phyloP scores from a whole-genome alignment of 2,797 vertebrate genomes.

The Cossypha polioptera region DNA sequence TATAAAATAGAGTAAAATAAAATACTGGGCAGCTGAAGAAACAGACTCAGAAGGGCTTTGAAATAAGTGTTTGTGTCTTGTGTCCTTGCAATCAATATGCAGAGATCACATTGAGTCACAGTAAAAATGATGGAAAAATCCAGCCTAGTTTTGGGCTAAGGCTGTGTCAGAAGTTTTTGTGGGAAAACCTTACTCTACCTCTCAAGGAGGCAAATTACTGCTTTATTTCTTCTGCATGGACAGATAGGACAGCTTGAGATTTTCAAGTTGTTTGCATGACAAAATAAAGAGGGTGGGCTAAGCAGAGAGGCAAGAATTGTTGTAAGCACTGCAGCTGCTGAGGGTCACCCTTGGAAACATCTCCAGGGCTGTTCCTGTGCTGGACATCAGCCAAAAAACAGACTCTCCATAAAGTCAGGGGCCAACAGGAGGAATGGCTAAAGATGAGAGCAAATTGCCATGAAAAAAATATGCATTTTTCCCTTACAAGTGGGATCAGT shows the following conservation, averaged over 20 bases:
- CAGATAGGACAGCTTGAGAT: neutral
- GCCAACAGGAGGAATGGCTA: neutral
- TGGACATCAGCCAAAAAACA: neutral
- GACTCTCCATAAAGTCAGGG: neutral
- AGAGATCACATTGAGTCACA: neutral
- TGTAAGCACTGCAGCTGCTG: neutral
- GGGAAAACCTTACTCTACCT: rapidly evolving
- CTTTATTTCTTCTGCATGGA: neutral
- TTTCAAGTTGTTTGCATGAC: neutral
- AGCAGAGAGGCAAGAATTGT: neutral
- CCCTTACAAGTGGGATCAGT: neutral
- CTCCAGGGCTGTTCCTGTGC: neutral
- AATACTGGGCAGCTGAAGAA: neutral
- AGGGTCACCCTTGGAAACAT: neutral
- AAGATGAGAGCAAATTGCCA: neutral
- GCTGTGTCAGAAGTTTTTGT: neutral
- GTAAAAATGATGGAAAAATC: neutral
- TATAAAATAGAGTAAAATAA: neutral
- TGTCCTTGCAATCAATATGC: neutral
- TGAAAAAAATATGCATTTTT: neutral
- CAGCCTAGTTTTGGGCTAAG: neutral
- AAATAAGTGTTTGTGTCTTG: neutral
- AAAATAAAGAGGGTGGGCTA: neutral
- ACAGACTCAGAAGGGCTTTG: neutral
- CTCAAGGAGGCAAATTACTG: neutral